A percentile compares a stretch with the other conserved stretches of the same genome.
Evolutionary conservation across 2,888 invertebrate genomes (phyloP).

Genomic region (Ectemnius continuus): DNA sequence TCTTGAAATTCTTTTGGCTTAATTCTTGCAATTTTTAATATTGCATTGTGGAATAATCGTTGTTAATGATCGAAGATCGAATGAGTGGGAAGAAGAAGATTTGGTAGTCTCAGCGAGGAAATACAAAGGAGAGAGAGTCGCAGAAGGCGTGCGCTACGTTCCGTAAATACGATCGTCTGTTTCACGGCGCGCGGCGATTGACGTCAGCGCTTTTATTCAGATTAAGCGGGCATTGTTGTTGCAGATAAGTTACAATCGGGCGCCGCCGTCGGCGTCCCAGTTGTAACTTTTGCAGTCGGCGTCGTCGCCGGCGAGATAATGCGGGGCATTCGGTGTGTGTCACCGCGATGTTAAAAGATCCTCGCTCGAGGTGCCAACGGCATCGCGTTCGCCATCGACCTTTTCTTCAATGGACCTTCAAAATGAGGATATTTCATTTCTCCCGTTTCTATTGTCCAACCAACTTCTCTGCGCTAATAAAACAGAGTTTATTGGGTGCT

Average conservation of each 20-base stretch:
- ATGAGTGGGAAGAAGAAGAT: too few relatives aligned
- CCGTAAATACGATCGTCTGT: conserved; percentile 42
- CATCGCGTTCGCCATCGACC: not conserved
- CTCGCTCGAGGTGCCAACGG: too few relatives aligned
- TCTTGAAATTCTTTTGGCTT: too few relatives aligned
- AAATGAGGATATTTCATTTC: not conserved
- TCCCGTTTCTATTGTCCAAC: not conserved
- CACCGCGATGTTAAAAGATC: conserved; percentile 20
- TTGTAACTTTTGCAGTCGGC: conserved; percentile 35
- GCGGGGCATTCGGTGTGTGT: conserved; percentile 15
- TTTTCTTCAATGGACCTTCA: not conserved
- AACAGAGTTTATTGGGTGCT: not conserved
- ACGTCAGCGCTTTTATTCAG: conserved; percentile 58
- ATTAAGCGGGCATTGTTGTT: conserved; percentile 42
- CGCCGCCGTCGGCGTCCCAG: conserved; percentile 45
- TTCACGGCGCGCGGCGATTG: conserved; percentile 41
- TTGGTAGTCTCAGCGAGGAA: not conserved
- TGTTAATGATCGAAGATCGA: too few relatives aligned
- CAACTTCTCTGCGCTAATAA: not conserved
- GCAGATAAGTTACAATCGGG: conserved; percentile 52
- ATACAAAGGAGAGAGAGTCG: conserved; percentile 28
- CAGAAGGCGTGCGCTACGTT: conserved; percentile 27
- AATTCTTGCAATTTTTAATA: too few relatives aligned
- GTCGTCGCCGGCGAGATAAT: conserved; percentile 18
- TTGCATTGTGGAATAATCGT: too few relatives aligned